These are phyloP conservation scores for Herpetotheres cachinnans DNA, from an alignment of 2,113 vertebrate genomes.

Conservation along the genomic window DNA sequence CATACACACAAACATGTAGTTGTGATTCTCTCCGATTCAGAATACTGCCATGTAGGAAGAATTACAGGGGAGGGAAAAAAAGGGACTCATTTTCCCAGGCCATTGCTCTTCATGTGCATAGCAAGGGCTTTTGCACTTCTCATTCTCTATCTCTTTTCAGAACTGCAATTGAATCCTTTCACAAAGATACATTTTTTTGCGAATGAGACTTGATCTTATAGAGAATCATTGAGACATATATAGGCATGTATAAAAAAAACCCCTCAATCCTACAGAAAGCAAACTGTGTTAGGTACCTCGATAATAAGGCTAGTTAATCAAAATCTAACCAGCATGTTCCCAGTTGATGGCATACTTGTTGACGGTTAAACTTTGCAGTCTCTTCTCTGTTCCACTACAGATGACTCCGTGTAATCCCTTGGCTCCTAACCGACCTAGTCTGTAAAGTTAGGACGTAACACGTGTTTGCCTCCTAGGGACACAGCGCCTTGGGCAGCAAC, in stretches of 20 bases:
- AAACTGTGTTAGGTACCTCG: neutral
- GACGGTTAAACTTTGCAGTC: neutral
- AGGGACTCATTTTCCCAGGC: neutral
- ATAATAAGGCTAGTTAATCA: neutral
- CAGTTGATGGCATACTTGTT: neutral
- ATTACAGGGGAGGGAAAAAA: neutral
- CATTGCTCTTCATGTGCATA: neutral
- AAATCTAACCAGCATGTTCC: neutral
- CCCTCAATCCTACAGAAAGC: neutral
- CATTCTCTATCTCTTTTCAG: neutral
- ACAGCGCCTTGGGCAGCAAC: neutral
- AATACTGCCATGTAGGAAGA: neutral
- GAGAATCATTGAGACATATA: neutral
- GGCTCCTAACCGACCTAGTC: neutral
- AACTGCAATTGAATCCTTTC: neutral
- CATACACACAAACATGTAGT: neutral
- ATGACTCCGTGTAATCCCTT: neutral
- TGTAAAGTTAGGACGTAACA: neutral
- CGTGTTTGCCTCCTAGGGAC: neutral
- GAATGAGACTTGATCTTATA: neutral
- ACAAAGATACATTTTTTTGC: neutral
- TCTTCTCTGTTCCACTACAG: neutral
- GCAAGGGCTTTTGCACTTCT: neutral
- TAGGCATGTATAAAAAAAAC: neutral
- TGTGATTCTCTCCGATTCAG: neutral